Evolutionary conservation across 2,888 invertebrate species (phyloP), one percentile per base, ranked within the genome.

Genomic region (Miltochrista miniata): DNA sequence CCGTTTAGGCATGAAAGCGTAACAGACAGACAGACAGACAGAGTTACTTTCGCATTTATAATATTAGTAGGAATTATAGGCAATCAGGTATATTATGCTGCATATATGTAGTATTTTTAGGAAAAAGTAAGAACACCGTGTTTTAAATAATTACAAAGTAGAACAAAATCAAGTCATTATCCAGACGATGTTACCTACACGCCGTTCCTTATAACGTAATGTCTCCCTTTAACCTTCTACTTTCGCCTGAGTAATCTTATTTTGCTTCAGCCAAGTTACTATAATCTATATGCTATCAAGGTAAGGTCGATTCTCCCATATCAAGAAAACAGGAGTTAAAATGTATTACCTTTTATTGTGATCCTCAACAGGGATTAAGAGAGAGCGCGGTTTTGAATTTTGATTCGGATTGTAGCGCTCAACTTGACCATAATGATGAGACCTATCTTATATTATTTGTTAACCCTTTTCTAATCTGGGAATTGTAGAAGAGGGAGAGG

Each of bases 261-360:
- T 90, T 88, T 76, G 72, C 64, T 61, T 45, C 46, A 54, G 70
- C 63, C 81, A 79, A 72, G 62, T 71, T 59, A 79, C 72, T 82
- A 64, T 82, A 72, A 76, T 69, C 77, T 70, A 69, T 82, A 68
- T 45, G 1, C 54, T 49, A 55, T 60, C n/a, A 52, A 44, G 65
- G 77, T 83, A 89, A 76, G 76, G 82, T 70, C 63, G 57, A 77
- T 75, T 80, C 70, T 86, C 58, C 67, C 48, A 37, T 47, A 72
- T 55, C 74, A 64, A 62, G 60, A 53, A 54, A 46, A 56, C 65
- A 68, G 71, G 83, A 89, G 85, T 88, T 90, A 86, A 90, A 91
- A 91, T 91, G 89, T 91, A 90, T 90, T 90, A 90, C 90, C 90
- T 91, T 91, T 91, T 91, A 91, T 91, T 91, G 91, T 91, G 90